Evolutionary conservation across 1,140 invertebrate species (phyloP), one percentile per base, ranked within the genome.

Genomic region (Macrotrachela quadricornifera): DNA sequence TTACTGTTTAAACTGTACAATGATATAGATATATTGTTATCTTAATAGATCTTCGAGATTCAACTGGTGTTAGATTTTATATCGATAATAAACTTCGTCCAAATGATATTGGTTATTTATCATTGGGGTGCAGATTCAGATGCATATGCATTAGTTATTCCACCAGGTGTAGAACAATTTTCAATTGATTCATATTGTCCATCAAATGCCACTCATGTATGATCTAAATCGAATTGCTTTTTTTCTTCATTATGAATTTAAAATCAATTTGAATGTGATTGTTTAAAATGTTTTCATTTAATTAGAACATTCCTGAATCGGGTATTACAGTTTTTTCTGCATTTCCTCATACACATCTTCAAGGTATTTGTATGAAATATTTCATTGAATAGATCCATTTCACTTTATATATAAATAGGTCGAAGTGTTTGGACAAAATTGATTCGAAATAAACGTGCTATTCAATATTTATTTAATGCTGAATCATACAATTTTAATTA

Each of bases 401-500:
- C n/a, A n/a, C n/a, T n/a, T n/a, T n/a, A n/a, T n/a, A n/a, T n/a
- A n/a, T n/a, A n/a, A n/a, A 36, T 18, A 37, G 51, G 51, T 3
- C 13, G 18, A 14, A 39, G 17, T 18, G 51, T 53, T 6, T 53
- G 38, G 6, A 53, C 51, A 9, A 53, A 46, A 53, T 46, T 53
- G 18, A 42, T 53, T 39, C 43, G 51, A 37, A 41, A 46, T 18
- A 40, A 40, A 12, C 37, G 38, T 46, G 51, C 46, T 10, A 48
- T 53, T 36, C 43, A 44, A 1, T 53, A 53, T 53, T 17, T 53
- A 30, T 46, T 46, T 21, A 21, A 21, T 16, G 46, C 46, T 42
- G 17, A 53, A 21, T 46, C 37, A 46, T 53, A 53, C 36, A 44
- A 53, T 37, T 53, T 53, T 15, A 53, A 53, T 16, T 53, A 53